Conservation (phyloP, 2,888 invertebrate genomes). For the Chelonus formosanus region DNA sequence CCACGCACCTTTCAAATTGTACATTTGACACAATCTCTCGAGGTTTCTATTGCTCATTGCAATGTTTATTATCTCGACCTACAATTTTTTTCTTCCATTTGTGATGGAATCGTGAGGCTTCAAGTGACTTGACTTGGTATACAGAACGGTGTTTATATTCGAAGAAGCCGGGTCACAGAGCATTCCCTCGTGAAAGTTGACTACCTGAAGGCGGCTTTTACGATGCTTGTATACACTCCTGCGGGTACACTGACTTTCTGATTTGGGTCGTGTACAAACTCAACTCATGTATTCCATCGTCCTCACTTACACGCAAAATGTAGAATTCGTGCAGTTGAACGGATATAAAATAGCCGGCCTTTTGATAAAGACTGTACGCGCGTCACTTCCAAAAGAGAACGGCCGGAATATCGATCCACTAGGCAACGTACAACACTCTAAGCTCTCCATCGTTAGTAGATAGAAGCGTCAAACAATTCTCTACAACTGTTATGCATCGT, state of each 20-base stretch:
- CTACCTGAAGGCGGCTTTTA: constrained; percentile 5
- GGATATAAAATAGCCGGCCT: constrained; percentile 23
- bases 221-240: constrained; percentile 2
- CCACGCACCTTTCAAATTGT: constrained; percentile 40
- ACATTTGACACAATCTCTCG: constrained; percentile 23
- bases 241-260: constrained; percentile 13
- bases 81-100: constrained; percentile 3
- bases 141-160: constrained; percentile 16
- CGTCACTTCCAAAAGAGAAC: constrained; percentile 43
- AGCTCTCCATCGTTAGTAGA: constrained; percentile 37
- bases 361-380: constrained; percentile 43
- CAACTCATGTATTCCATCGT: background rate
- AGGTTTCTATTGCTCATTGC: constrained; percentile 11
- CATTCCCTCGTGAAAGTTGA: constrained; percentile 20
- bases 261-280: constrained; percentile 16
- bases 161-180: constrained; percentile 21
- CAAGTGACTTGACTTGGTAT: background rate
- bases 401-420: constrained; percentile 46
- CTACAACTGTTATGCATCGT: constrained; percentile 38
- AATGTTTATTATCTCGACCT: background rate
- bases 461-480: constrained; percentile 48
- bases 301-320: constrained; percentile 10
- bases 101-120: background rate
- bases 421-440: constrained; percentile 14
- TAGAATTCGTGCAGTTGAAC: constrained; percentile 13